Evolutionary conservation across 2,797 vertebrate genomes (phyloP).

Genomic region (Anomalospiza imberbis): DNA sequence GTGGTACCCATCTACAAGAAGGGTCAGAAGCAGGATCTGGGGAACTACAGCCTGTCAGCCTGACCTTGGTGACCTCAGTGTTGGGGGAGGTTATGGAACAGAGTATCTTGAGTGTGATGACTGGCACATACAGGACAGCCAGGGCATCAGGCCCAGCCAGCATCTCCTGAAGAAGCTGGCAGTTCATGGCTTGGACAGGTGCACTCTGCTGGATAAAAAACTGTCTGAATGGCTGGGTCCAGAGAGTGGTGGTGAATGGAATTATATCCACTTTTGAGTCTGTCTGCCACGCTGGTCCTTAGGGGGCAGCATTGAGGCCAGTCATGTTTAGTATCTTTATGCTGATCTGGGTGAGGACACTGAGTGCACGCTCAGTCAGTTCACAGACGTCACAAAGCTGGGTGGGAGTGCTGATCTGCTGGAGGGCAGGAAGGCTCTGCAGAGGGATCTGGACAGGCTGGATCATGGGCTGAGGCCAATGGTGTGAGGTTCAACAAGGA

Average conservation of each 20-base stretch:
- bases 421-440: neutral
- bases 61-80: neutral
- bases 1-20: neutral
- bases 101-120: neutral
- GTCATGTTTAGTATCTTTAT: neutral
- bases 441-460: neutral
- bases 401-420: neutral
- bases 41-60: neutral
- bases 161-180: neutral
- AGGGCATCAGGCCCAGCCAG: neutral
- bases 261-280: neutral
- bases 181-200: neutral
- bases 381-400: rapidly evolving
- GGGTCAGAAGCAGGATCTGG: neutral
- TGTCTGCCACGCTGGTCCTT: neutral
- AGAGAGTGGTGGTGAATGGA: neutral
- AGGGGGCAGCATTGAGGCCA: neutral
- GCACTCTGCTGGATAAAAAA: neutral
- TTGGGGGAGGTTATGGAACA: neutral
- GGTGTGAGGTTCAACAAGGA: neutral
- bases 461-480: rapidly evolving
- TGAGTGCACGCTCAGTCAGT: rapidly evolving
- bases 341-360: too few relatives aligned
- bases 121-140: neutral
- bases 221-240: neutral